A percentile compares a stretch with the other conserved stretches of the same genome.
Evolutionary conservation across 64 coral and sea anemone species (phyloP).

Genomic region (Stylophora pistillata): DNA sequence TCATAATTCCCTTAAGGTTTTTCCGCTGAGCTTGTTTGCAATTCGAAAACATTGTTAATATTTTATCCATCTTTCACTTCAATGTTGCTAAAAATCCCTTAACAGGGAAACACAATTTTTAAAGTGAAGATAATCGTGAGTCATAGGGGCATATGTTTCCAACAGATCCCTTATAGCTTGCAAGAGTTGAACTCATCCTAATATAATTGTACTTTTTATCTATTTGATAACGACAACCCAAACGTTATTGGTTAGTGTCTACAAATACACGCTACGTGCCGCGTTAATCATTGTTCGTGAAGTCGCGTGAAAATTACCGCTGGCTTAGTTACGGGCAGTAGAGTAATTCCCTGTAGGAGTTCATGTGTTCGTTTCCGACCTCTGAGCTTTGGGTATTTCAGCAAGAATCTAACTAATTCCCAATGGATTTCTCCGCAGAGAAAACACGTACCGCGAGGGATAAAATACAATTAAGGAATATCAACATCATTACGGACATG

Average conservation of each 20-base stretch:
- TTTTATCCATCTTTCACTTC: too few species aligned
- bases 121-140: background rate
- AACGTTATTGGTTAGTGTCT: background rate
- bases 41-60: background rate
- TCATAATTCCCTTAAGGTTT: background rate
- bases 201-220: background rate
- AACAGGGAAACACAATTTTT: background rate
- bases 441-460: background rate
- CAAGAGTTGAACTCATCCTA: background rate
- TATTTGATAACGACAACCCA: background rate
- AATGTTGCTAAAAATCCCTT: too few species aligned
- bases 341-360: background rate
- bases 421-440: conserved; percentile 41
- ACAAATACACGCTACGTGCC: background rate
- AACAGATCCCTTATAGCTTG: background rate
- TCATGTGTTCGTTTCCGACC: background rate
- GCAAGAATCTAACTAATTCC: conserved; percentile 21
- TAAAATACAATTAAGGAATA: conserved; percentile 42
- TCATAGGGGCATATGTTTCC: background rate
- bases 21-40: background rate
- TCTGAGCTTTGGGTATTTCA: background rate
- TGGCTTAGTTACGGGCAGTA: conserved; percentile 10
- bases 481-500: conserved; percentile 7
- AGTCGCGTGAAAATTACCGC: conserved; percentile 30
- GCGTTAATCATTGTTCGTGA: background rate